These are phyloP conservation scores for Pteria penguin DNA, from an alignment of 2,888 invertebrate species.

Conservation along the genomic window DNA sequence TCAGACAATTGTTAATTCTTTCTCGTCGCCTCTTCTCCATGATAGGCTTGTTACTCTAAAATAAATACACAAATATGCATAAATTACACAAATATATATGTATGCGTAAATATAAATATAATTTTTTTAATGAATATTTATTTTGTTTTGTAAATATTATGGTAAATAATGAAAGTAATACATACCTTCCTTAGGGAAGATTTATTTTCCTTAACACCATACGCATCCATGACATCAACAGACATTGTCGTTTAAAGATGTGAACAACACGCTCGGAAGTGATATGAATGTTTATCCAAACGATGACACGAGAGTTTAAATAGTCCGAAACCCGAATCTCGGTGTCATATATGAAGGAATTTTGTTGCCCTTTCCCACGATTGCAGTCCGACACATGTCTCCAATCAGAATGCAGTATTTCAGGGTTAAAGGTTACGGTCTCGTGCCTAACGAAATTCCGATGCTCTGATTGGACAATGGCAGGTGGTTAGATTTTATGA, in stretches of 20 bases:
- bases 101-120: too few species aligned
- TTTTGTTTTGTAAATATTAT: too few species aligned
- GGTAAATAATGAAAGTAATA: background rate
- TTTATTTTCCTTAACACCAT: conserved; percentile 38
- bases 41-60: conserved; percentile 77
- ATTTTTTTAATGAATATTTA: too few species aligned
- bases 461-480: conserved; percentile 52
- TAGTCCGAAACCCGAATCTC: too few species aligned
- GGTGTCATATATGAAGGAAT: conserved; percentile 66
- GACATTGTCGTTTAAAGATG: conserved; percentile 31
- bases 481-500: conserved; percentile 49
- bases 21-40: conserved; percentile 78
- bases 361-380: conserved; percentile 72
- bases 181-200: conserved; percentile 43
- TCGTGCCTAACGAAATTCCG: conserved; percentile 54
- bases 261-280: background rate
- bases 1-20: conserved; percentile 76
- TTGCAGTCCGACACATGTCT: conserved; percentile 59
- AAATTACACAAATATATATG: too few species aligned
- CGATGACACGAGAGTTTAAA: conserved; percentile 14
- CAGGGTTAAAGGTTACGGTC: conserved; percentile 51
- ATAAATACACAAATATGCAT: too few species aligned
- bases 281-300: conserved; percentile 23
- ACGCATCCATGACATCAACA: conserved; percentile 22
- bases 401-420: conserved; percentile 62